phyloP scores from a whole-genome alignment of 1,140 invertebrate genomes.

The Sarcophaga peregrina region DNA sequence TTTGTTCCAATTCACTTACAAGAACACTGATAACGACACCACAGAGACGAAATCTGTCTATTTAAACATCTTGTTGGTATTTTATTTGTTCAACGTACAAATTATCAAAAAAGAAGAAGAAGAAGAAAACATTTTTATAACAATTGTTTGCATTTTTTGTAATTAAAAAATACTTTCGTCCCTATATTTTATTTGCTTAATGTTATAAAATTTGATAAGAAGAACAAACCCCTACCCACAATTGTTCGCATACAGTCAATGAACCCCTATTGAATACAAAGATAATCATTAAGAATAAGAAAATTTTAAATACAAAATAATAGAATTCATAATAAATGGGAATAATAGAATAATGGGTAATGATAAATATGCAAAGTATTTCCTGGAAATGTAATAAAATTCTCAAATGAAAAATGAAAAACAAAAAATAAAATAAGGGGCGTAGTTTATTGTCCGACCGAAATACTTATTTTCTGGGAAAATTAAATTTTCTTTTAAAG shows the following conservation, averaged over 20 bases:
- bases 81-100: not conserved
- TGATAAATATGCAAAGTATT: constrained; percentile 7
- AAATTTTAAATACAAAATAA: too few species aligned
- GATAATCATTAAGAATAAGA: not conserved
- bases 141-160: constrained; percentile 38
- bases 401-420: too few species aligned
- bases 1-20: not conserved
- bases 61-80: not conserved
- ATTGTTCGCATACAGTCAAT: not conserved
- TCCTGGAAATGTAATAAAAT: not conserved
- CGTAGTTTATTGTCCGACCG: too few species aligned
- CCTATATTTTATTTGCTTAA: not conserved
- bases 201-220: not conserved
- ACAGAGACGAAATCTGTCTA: not conserved
- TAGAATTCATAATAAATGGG: not conserved
- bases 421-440: too few species aligned
- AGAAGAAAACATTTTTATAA: too few species aligned
- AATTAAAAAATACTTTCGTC: constrained; percentile 38
- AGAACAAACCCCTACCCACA: not conserved
- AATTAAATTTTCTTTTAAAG: too few species aligned
- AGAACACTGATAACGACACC: not conserved
- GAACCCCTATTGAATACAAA: not conserved
- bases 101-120: not conserved
- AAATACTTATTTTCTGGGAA: too few species aligned
- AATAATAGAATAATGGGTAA: not conserved